A percentile compares a stretch with the other conserved stretches of the same genome.
phyloP scores from a whole-genome alignment of 2,888 invertebrate species.

The Galeopsomyia nigrocyanea region DNA sequence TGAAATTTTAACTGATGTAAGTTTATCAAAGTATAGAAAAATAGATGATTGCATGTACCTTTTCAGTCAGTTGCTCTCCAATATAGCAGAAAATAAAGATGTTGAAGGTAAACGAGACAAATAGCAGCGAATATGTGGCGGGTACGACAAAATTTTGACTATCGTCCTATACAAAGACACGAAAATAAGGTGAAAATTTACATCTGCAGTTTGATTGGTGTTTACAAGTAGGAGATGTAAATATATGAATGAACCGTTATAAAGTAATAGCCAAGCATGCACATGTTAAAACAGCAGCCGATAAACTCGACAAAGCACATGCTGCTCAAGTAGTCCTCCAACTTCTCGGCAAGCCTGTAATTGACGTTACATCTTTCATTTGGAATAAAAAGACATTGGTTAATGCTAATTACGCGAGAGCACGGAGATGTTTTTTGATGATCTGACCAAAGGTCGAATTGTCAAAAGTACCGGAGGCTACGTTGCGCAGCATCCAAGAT shows the following conservation, averaged over 20 bases:
- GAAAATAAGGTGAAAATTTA: no score
- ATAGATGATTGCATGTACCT: no score
- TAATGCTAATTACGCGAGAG: neutral
- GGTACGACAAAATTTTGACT: no score
- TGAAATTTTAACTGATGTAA: neutral
- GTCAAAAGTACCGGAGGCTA: neutral
- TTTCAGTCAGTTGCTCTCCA: slow-evolving; percentile 36
- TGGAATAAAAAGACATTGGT: neutral
- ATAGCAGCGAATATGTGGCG: neutral
- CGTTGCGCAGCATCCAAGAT: neutral
- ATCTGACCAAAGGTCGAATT: neutral
- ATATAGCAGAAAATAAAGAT: slow-evolving; percentile 43
- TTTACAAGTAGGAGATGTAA: no score
- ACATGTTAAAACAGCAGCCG: slow-evolving; percentile 50
- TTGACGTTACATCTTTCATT: neutral
- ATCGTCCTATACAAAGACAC: no score
- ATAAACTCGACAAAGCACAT: slow-evolving; percentile 51
- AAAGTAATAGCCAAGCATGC: slow-evolving; percentile 51
- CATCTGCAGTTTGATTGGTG: no score
- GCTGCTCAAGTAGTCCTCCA: slow-evolving; percentile 27
- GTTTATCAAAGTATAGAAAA: no score
- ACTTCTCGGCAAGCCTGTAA: slow-evolving; percentile 12
- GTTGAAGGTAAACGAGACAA: slow-evolving; percentile 29
- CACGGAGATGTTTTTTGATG: neutral
- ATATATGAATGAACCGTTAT: slow-evolving; percentile 48